A percentile compares a stretch with the other conserved stretches of the same genome.
These are phyloP conservation scores for Sebastiscus albofasciatus DNA, from an alignment of 2,797 vertebrate species.

Conservation along the genomic window DNA sequence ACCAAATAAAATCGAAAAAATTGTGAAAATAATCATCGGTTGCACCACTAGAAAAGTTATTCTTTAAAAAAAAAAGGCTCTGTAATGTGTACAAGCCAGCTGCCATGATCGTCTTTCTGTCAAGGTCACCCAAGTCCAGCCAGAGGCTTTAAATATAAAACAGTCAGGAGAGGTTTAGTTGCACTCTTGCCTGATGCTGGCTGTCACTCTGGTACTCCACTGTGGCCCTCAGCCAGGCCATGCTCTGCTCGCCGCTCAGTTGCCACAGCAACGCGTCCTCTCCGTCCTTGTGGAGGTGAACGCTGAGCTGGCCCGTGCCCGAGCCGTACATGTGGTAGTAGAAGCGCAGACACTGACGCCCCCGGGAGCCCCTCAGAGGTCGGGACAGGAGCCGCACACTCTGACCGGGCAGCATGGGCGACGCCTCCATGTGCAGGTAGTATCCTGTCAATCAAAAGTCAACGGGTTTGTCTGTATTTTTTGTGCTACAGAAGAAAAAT, in stretches of 20 bases:
- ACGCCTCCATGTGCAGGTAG: conserved; percentile 95
- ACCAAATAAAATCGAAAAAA: rapidly evolving
- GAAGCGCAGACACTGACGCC: conserved; percentile 90
- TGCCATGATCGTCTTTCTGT: background rate
- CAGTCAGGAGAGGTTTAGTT: background rate
- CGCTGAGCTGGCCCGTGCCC: conserved; percentile 87
- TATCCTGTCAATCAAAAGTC: conserved; percentile 81
- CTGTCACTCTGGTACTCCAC: conserved; percentile 86
- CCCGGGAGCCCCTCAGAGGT: conserved; percentile 83
- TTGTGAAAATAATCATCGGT: background rate
- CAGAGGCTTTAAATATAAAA: background rate
- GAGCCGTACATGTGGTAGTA: conserved; percentile 96
- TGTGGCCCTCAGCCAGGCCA: conserved; percentile 89
- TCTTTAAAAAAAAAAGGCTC: background rate
- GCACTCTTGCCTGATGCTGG: conserved; percentile 86
- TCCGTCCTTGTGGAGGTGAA: conserved; percentile 82
- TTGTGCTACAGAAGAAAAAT: background rate
- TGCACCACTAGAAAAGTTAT: background rate
- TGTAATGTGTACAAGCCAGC: background rate
- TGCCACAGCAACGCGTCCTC: conserved; percentile 87
- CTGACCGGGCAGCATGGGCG: conserved; percentile 89
- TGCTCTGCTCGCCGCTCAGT: conserved; percentile 89
- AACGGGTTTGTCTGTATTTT: background rate
- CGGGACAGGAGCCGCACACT: conserved; percentile 85
- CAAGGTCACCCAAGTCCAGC: background rate